Base-by-base conservation (phyloP, 2,888 invertebrate genomes). In the Drosophila paranaensis region DNA sequence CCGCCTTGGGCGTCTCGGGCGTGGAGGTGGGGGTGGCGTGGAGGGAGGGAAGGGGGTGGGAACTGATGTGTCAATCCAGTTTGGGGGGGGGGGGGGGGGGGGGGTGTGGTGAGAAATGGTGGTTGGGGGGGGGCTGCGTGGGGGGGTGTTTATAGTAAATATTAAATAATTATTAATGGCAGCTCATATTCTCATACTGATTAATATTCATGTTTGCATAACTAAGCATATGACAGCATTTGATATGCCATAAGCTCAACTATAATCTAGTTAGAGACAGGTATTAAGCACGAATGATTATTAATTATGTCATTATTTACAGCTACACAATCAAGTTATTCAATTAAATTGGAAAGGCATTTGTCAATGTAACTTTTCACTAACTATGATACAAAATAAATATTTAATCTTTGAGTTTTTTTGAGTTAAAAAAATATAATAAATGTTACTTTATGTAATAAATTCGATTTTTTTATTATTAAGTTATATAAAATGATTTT, bases 241-340 rank as follows among this genome's bases (percentile, higher is more conserved):
- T 53, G 37, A 53, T 37, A 37, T 53, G 35, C 25, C 35, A 40
- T 30, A 16, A 55, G 40, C 27, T 40, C 13, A 10, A 3, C 40
- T 30, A 16, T 40, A 55, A 54, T 53, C 53, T 39, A 37, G 37
- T 53, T 39, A 55, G 30, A 16, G 40, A 8, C 30, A 9, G 30
- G 30, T 13, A 33, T 30, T 16, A 16, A 6, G 13, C 9, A 3
- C 16, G 16, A 30, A 9, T 16, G 10, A 30, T 40, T 55, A 30
- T 42, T 55, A 55, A 42, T 55, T 55, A 42, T 13, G 16, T 55
- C 40, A 55, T 25, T 40, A 30, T 30, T 40, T 40, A 13, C 30
- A 16, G 40, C 40, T 16, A 16, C 27, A 30, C 9, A 16, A 42
- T 30, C 14, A 37, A 25, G 20, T n/a, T n/a, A 53, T 25, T n/a